Base-by-base conservation (phyloP, 2,797 vertebrate species). In the Ammospiza maritima region DNA sequence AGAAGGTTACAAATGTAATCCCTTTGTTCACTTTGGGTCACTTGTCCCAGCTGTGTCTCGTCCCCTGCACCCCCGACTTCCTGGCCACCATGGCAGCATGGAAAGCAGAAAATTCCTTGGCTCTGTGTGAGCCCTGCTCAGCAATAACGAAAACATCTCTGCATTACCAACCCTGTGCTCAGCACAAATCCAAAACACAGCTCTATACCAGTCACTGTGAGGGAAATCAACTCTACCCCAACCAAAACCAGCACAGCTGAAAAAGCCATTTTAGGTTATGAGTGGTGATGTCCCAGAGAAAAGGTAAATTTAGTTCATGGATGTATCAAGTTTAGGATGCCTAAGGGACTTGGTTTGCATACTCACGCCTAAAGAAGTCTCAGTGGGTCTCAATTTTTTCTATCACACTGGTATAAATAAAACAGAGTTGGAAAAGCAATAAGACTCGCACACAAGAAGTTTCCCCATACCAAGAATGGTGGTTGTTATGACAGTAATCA, bases 11-110 rank as follows among this genome's bases (percentile, higher is more conserved):
- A 12, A 50, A 57, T 38, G 18, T 53, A 42, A 85, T 51, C 5
- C 16, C 12, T 64, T 40, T 40, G 25, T 17, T 34, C n/a, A 30
- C 1, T n/a, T 51, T 4, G 25, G 29, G 51, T 34, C 44, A 70
- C 29, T 14, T 45, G 16, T 64, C 23, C 50, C 3, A 2, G 9
- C 23, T 57, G 6, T 6, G 18, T 30, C 50, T 45, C 16, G 1
- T n/a, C 5, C 27, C 32, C 4, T 5, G 44, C 20, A 64, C 5
- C 4, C 13, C 27, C 23, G 76, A 0, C 19, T 3, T 10, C 5
- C 10, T 38, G 1, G 1, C 2, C 14, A 29, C 0, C 0, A 0
- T 45, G 50, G 16, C 64, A 45, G 13, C 6, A 12, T 20, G 10
- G 40, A 32, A 64, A 65, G 29, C 25, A 38, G 42, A n/a, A 75